A percentile compares a stretch with the other conserved stretches of the same genome.
Conservation (phyloP, 2,888 invertebrate genomes). For the Caenorhabditis sp. region DNA sequence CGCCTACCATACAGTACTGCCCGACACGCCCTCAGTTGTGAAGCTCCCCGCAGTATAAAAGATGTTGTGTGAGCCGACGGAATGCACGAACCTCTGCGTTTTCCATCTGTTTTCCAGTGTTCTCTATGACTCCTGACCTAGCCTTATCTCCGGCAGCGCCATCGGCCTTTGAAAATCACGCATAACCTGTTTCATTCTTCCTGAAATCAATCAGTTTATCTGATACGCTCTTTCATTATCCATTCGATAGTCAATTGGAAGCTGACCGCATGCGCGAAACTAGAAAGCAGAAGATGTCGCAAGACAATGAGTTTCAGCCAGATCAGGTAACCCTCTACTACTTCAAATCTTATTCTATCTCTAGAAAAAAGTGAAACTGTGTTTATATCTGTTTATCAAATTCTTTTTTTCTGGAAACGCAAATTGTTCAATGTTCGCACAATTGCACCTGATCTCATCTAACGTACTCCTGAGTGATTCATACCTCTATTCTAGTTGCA, state of each 20-base stretch:
- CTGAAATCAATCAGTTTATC: conserved; percentile 28
- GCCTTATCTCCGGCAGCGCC: neutral
- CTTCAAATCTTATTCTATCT: too few relatives aligned
- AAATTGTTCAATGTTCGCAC: too few relatives aligned
- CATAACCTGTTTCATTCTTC: conserved; percentile 31
- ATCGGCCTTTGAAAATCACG: conserved; percentile 42
- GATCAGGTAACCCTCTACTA: neutral
- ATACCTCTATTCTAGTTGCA: neutral
- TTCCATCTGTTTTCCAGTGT: neutral
- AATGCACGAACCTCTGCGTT: neutral
- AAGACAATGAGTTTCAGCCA: neutral
- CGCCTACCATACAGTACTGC: conserved; percentile 10
- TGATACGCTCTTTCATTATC: neutral
- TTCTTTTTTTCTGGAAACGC: too few relatives aligned
- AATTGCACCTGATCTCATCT: neutral
- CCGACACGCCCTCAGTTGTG: conserved; percentile 16
- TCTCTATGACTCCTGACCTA: neutral
- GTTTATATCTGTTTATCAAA: too few relatives aligned
- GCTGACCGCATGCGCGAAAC: neutral
- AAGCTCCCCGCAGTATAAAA: conserved; percentile 29
- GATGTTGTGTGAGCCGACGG: neutral
- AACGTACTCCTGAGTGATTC: neutral
- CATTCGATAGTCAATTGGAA: neutral
- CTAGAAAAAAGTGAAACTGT: too few relatives aligned
- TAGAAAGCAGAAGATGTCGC: neutral